A percentile compares a stretch with the other conserved stretches of the same genome.
phyloP scores from a whole-genome alignment of 2,797 vertebrate genomes.

The Sphenodon punctatus region DNA sequence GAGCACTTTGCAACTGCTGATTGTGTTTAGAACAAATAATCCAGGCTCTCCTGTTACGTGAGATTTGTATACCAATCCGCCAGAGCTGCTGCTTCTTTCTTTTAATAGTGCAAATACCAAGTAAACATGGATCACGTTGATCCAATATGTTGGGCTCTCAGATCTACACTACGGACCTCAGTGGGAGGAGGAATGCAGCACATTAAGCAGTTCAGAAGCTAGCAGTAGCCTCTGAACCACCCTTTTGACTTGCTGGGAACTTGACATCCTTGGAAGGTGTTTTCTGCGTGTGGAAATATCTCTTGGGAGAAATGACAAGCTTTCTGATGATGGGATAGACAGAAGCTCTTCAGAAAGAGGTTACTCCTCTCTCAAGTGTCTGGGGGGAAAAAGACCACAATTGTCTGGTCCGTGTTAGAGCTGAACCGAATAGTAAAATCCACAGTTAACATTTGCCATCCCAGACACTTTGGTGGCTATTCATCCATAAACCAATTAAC shows the following conservation, averaged over 20 bases:
- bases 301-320: background rate
- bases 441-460: too few species aligned
- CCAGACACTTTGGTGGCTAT: too few species aligned
- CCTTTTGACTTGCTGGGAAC: background rate
- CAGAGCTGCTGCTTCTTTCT: too few species aligned
- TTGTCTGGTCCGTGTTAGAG: background rate
- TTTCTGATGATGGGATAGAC: background rate
- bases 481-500: too few species aligned
- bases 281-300: background rate
- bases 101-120: background rate
- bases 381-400: background rate
- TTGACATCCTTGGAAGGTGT: background rate
- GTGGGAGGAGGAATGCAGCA: background rate
- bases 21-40: too few species aligned
- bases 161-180: background rate
- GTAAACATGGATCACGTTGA: background rate
- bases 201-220: background rate
- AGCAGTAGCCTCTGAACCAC: background rate
- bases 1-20: too few species aligned
- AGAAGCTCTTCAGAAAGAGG: too few species aligned
- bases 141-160: fast-evolving
- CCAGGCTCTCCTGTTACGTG: too few species aligned
- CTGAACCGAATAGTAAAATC: too few species aligned
- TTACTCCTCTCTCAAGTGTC: too few species aligned
- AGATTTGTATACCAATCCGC: too few species aligned